Conservation (phyloP, 2,113 vertebrate genomes). For the Spilogale gracilis region DNA sequence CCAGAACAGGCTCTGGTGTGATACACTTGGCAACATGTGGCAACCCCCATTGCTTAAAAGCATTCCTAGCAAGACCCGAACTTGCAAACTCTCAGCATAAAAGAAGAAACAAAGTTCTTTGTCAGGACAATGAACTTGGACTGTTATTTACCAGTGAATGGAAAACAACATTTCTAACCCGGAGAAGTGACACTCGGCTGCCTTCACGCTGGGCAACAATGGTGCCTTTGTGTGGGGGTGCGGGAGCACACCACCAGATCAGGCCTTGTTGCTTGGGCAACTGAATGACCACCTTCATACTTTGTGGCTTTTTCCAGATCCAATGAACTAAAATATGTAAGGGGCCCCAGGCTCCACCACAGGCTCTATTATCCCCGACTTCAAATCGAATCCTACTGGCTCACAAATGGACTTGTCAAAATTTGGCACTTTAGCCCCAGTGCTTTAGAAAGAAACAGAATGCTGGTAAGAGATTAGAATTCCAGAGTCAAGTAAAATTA, state of each 20-base stretch:
- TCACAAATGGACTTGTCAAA: conserved; percentile 28
- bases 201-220: conserved; percentile 79
- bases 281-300: conserved; percentile 84
- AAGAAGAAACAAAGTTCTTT: conserved; percentile 57
- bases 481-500: conserved; percentile 29
- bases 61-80: background rate
- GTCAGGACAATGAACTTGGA: conserved; percentile 60
- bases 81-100: background rate
- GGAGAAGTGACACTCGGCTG: conserved; percentile 74
- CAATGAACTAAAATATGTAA: conserved; percentile 71
- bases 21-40: background rate
- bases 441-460: conserved; percentile 32
- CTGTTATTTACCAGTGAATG: conserved; percentile 78
- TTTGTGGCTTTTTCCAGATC: conserved; percentile 62
- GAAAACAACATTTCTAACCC: conserved; percentile 77
- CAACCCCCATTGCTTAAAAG: background rate
- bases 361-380: conserved; percentile 9
- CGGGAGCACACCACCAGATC: conserved; percentile 60
- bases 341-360: conserved; percentile 12
- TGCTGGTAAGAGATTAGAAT: conserved; percentile 50
- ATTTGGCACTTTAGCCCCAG: background rate
- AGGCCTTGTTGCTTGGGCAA: conserved; percentile 73
- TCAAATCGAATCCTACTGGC: background rate
- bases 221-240: conserved; percentile 80
- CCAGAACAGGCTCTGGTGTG: background rate